Base-by-base conservation (phyloP, 1,140 invertebrate genomes). In the Zaprionus nigranus region DNA sequence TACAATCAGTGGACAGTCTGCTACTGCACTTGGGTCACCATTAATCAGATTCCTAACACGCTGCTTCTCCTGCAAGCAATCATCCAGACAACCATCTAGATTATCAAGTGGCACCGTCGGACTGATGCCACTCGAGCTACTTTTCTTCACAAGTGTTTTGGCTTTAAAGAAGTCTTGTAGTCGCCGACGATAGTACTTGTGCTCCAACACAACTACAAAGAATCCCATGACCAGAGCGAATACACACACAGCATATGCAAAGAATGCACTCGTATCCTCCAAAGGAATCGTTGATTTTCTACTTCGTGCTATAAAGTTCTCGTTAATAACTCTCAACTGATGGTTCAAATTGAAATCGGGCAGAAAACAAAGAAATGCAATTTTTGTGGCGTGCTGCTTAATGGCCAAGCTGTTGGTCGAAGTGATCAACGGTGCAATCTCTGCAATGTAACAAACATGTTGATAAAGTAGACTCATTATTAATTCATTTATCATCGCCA, bases 311-410 rank as follows among this genome's bases (percentile, higher is more conserved):
- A 92, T 79, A 2, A 92, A 82, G 26, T 90, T 82, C 51, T 92
- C 91, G 53, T 92, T 92, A n/a, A 92, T 90, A 5, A 90, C 59
- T 20, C 86, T 81, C 12, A 92, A 46, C 58, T 92, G 92, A 51
- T 93, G 92, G 46, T 92, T 92, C 17, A 93, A 68, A 77, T 91
- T 90, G 7, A 92, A 93, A 60, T 93, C 92, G 15, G 92, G 92
- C 4, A 93, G 46, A 17, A 92, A 75, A 26, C 77, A 57, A 7
- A 93, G 64, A 15, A 92, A 81, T 5, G 57, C 59, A 3, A 93
- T 93, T 60, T 79, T 75, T 0, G 79, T 85, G 22, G 78, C 71
- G 40, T 91, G 84, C 28, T 78, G 59, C 26, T 83, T 83, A 80
- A 93, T 93, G 6, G 88, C 77, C 54, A 76, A 62, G 12, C 78